A percentile compares a stretch with the other conserved stretches of the same genome.
Evolutionary conservation across 2,888 invertebrate species (phyloP).

Genomic region (Odontocolon sp.): DNA sequence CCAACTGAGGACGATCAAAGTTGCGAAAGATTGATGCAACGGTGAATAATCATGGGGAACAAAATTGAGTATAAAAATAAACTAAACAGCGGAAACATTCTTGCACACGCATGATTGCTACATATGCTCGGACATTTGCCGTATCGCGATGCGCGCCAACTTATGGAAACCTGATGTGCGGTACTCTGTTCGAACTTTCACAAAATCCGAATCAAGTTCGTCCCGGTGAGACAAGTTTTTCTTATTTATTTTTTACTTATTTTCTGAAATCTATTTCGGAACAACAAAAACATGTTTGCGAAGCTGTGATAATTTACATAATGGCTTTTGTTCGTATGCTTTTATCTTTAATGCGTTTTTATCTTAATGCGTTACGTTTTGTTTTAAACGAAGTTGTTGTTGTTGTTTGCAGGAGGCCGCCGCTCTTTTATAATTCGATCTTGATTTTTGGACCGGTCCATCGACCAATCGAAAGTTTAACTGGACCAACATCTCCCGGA

Average conservation of each 20-base stretch:
- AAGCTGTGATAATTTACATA: background rate
- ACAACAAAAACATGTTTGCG: no score
- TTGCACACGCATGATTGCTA: background rate
- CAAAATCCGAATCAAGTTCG: conserved; percentile 54
- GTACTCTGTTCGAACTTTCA: conserved; percentile 43
- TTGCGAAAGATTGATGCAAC: no score
- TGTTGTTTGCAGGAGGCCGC: background rate
- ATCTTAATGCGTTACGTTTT: no score
- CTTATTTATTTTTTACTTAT: background rate
- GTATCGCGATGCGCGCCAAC: conserved; percentile 3
- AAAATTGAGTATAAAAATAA: background rate
- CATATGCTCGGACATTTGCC: background rate
- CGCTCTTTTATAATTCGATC: background rate
- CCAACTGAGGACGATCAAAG: no score
- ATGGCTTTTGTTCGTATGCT: background rate
- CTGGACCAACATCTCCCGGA: background rate
- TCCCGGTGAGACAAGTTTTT: conserved; percentile 24
- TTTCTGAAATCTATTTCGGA: no score
- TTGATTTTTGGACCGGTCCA: background rate
- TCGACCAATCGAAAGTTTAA: conserved; percentile 1
- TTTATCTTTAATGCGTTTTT: background rate
- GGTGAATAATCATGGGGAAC: no score
- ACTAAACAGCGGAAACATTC: background rate
- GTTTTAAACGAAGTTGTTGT: no score
- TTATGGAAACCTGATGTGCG: conserved; percentile 22